Percentiles rank a stretch among this genome's conserved stretches.
phyloP scores from a whole-genome alignment of 2,113 vertebrate genomes.

The Myiozetetes cayanensis region DNA sequence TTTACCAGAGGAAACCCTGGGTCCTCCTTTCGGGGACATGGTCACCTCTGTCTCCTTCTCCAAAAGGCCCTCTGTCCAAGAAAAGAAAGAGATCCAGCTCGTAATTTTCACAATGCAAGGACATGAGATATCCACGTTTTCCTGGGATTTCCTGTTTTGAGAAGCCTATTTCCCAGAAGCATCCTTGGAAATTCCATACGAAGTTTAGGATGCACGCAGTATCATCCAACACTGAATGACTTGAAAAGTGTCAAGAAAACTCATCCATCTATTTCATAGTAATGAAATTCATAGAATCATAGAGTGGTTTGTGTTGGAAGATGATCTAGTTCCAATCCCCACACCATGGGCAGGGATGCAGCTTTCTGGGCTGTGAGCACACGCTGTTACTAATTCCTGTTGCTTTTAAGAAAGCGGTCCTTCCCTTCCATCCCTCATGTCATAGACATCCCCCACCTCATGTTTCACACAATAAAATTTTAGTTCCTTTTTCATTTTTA shows the following conservation, averaged over 20 bases:
- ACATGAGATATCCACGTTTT: fast-evolving
- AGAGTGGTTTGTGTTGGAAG: neutral
- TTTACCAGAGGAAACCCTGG: neutral
- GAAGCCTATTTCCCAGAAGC: fast-evolving
- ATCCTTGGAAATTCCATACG: fast-evolving
- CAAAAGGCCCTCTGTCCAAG: neutral
- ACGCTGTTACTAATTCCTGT: neutral
- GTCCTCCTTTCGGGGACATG: neutral
- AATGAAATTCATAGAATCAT: neutral
- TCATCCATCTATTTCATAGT: neutral
- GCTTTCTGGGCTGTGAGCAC: neutral
- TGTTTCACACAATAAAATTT: neutral
- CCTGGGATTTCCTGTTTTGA: neutral
- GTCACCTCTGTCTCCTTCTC: neutral
- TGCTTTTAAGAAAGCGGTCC: neutral
- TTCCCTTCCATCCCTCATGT: neutral
- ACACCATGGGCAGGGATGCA: neutral
- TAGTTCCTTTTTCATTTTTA: neutral
- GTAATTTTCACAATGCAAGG: neutral
- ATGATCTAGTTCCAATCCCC: neutral
- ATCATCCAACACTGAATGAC: neutral
- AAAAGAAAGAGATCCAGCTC: fast-evolving
- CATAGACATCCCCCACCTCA: neutral
- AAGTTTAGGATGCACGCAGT: neutral
- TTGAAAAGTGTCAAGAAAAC: neutral